Evolutionary conservation across 2,888 invertebrate species (phyloP), one percentile per base, ranked within the genome.

Genomic region (Autographa gamma): DNA sequence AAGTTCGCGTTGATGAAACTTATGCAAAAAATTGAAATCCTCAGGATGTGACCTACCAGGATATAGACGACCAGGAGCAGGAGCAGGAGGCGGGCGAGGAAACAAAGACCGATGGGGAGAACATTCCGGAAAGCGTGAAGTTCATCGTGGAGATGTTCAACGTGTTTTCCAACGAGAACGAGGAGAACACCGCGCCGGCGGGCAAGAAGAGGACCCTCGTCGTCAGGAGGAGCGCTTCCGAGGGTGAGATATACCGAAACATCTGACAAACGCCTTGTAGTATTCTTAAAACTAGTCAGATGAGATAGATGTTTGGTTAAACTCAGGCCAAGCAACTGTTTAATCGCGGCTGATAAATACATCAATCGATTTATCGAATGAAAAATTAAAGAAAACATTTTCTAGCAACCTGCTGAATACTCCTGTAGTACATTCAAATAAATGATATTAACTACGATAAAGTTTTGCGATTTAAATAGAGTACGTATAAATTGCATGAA

Each of bases 81-180:
- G 25, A 25, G 2, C n/a, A n/a, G 48, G 48, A 76, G 6, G 38
- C 25, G 2, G n/a, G 31, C 32, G 13, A 32, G 0, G n/a, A 11
- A 11, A 18, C 52, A 0, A n/a, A 38, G 38, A 38, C 18, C 0
- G 25, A 32, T 19, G 19, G 5, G 18, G 69, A 58, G 1, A 0
- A 19, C 1, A 48, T 52, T 11, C 25, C 80, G 0, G 58, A 58
- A 9, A 52, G 34, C 1, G 16, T 71, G 1, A 71, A 77, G 4
- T 63, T 63, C 58, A 8, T 71, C 59, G 58, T 71, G 0, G 58
- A 77, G 9, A 31, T 77, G 19, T n/a, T 64, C 43, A 77, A 77
- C 14, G 56, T 66, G 18, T 52, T 32, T n/a, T 32, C 2, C 6
- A 58, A 72, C 0, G 73, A 77, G 41, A 77, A 65, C 19, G 66